phyloP scores from a whole-genome alignment of 2,113 vertebrate genomes.

The Forbesichthys agassizii region DNA sequence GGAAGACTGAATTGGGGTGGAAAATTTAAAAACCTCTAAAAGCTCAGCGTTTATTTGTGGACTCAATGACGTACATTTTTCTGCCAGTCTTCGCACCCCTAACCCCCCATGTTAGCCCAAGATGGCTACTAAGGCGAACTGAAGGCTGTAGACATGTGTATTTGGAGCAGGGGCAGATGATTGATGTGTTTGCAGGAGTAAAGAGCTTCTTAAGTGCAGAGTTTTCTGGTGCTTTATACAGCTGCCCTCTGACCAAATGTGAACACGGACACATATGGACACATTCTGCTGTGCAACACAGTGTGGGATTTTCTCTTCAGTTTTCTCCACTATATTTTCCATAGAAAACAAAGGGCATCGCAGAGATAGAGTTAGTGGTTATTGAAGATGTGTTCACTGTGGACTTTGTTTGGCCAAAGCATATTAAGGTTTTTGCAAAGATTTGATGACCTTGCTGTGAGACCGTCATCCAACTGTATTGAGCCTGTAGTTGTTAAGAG shows the following conservation, averaged over 20 bases:
- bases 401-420: constrained; percentile 49
- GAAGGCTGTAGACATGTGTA: constrained; percentile 25
- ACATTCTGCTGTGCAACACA: constrained; percentile 22
- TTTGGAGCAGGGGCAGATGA: constrained; percentile 30
- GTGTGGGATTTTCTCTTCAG: constrained; percentile 30
- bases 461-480: constrained; percentile 44
- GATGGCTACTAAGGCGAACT: constrained; percentile 33
- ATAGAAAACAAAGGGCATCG: constrained; percentile 25
- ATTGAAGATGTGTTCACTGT: constrained; percentile 63
- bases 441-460: constrained; percentile 22
- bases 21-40: constrained; percentile 18
- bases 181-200: constrained; percentile 26
- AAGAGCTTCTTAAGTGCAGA: constrained; percentile 31
- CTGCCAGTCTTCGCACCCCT: constrained; percentile 53
- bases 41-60: constrained; percentile 38
- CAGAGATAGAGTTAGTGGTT: constrained; percentile 20
- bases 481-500: constrained; percentile 28
- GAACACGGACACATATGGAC: constrained; percentile 44
- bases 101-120: constrained; percentile 30
- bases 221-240: constrained; percentile 58
- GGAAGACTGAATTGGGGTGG: constrained; percentile 58
- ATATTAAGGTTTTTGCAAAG: constrained; percentile 43
- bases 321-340: constrained; percentile 46
- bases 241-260: constrained; percentile 44
- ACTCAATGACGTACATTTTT: constrained; percentile 60